A percentile compares a stretch with the other conserved stretches of the same genome.
Evolutionary conservation across 2,113 vertebrate genomes (phyloP).

Genomic region (Siniperca chuatsi): DNA sequence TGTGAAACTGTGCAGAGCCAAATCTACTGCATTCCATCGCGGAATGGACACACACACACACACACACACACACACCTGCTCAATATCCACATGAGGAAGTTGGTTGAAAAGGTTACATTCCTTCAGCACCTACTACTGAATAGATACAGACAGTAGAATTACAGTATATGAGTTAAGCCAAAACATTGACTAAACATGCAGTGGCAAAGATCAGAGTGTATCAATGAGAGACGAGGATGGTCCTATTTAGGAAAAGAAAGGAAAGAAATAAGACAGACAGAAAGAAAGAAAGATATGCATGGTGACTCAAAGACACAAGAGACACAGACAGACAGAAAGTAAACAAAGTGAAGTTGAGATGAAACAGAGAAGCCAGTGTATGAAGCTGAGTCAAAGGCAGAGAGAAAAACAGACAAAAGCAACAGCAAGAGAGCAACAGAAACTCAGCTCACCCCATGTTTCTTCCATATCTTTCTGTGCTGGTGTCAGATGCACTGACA

Average conservation of each 20-base stretch:
- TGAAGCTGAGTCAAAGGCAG: conserved; percentile 18
- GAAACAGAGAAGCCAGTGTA: conserved; percentile 30
- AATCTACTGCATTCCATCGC: too few relatives aligned
- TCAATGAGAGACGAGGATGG: background rate
- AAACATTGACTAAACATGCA: background rate
- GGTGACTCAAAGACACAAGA: conserved; percentile 20
- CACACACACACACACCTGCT: too few relatives aligned
- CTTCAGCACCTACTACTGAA: conserved; percentile 4
- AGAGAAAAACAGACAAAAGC: conserved; percentile 3
- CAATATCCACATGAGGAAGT: too few relatives aligned
- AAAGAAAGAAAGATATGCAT: background rate
- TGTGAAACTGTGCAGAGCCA: background rate
- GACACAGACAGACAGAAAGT: conserved; percentile 22
- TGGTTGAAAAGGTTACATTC: conserved; percentile 8
- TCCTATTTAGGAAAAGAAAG: background rate
- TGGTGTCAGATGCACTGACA: background rate
- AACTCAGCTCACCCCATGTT: background rate
- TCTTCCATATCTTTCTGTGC: background rate
- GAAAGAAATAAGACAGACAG: conserved; percentile 17
- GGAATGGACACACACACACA: too few relatives aligned
- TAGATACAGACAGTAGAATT: conserved; percentile 3
- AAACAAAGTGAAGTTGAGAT: conserved; percentile 39
- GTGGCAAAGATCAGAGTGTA: background rate
- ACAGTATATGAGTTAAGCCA: background rate
- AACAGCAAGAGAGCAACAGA: background rate